A percentile compares a stretch with the other conserved stretches of the same genome.
Evolutionary conservation across 2,888 invertebrate genomes (phyloP).

Genomic region (Drosophila robusta): DNA sequence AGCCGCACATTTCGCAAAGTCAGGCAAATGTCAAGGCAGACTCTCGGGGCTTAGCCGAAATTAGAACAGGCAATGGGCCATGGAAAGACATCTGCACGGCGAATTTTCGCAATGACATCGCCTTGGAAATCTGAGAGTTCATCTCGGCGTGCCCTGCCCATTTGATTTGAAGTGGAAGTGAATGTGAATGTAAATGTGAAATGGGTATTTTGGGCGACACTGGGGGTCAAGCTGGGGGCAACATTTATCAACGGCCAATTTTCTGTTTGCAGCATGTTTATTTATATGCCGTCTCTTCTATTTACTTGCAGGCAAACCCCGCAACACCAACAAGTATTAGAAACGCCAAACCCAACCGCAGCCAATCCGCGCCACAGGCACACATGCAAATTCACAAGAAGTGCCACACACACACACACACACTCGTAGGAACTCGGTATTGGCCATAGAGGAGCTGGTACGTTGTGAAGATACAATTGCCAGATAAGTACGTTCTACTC

Average conservation of each 20-base stretch:
- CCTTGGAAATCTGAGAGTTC: slow-evolving; percentile 35
- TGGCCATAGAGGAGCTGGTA: slow-evolving; percentile 29
- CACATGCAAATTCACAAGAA: slow-evolving; percentile 70
- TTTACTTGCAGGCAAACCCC: slow-evolving; percentile 60
- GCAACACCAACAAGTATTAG: slow-evolving; percentile 55
- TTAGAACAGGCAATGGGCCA: slow-evolving; percentile 45
- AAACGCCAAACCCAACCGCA: slow-evolving; percentile 57
- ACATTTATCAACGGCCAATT: slow-evolving; percentile 62
- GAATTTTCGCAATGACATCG: slow-evolving; percentile 27
- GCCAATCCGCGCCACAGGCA: slow-evolving; percentile 38
- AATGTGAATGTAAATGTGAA: slow-evolving; percentile 8
- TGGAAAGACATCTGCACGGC: slow-evolving; percentile 4
- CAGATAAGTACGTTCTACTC: slow-evolving; percentile 61
- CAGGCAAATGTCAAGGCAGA: slow-evolving; percentile 54
- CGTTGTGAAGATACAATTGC: slow-evolving; percentile 50
- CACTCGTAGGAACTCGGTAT: slow-evolving; percentile 1
- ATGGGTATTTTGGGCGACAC: slow-evolving; percentile 15
- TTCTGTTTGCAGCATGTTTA: slow-evolving; percentile 40
- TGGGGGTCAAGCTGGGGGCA: slow-evolving; percentile 42
- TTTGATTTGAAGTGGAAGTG: slow-evolving; percentile 37
- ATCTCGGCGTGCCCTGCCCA: slow-evolving; percentile 33
- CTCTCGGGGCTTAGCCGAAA: slow-evolving; percentile 33
- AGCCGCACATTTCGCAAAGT: slow-evolving; percentile 39
- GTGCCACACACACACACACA: slow-evolving; percentile 30
- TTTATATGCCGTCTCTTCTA: slow-evolving; percentile 39